phyloP scores from a whole-genome alignment of 2,797 vertebrate species.

The Poeciliopsis presidionis region DNA sequence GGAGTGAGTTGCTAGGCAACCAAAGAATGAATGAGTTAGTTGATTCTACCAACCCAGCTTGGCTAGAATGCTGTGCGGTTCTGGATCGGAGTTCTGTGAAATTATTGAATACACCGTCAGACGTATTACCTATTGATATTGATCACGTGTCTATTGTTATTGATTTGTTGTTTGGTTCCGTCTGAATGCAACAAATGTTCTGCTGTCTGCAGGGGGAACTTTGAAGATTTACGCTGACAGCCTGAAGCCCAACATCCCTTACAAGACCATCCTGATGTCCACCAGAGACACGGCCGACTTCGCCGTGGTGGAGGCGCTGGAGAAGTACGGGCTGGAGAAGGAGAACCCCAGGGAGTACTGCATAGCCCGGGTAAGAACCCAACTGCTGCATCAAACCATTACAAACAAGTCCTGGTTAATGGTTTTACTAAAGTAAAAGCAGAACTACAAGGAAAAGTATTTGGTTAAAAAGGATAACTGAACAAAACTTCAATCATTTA shows the following conservation, averaged over 20 bases:
- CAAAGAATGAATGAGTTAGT: no score
- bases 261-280: conserved; percentile 97
- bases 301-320: conserved; percentile 94
- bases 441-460: no score
- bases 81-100: no score
- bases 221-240: conserved; percentile 96
- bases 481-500: no score
- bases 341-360: conserved; percentile 96
- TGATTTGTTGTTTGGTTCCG: no score
- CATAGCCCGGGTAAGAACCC: conserved; percentile 88
- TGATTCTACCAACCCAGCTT: no score
- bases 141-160: no score
- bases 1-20: no score
- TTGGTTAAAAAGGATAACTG: no score
- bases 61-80: no score
- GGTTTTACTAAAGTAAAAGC: not conserved
- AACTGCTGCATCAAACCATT: not conserved
- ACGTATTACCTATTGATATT: no score
- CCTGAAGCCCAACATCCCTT: conserved; percentile 96
- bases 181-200: not conserved
- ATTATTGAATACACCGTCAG: no score
- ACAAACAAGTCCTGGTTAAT: not conserved
- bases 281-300: conserved; percentile 94
- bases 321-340: conserved; percentile 97
- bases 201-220: conserved; percentile 86